These are phyloP conservation scores for Crotalus tigris DNA, from an alignment of 2,113 vertebrate species.

Conservation along the genomic window DNA sequence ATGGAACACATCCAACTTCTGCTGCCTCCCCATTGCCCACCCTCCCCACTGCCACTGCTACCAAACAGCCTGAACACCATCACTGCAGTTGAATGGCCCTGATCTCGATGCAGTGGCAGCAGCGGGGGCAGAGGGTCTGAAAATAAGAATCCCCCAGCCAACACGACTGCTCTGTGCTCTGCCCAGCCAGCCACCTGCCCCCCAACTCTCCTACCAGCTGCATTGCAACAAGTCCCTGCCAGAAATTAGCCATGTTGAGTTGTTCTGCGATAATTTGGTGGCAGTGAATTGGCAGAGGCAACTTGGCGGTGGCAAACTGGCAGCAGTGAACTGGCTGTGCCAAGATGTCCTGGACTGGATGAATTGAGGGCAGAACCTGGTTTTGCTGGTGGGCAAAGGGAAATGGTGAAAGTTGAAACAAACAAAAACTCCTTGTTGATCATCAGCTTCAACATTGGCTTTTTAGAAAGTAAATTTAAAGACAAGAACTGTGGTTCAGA, in stretches of 20 bases:
- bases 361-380: neutral
- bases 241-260: neutral
- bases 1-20: neutral
- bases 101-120: neutral
- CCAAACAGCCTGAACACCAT: neutral
- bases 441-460: neutral
- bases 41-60: neutral
- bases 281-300: neutral
- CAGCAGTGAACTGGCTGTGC: no score
- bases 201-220: neutral
- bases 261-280: neutral
- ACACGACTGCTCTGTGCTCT: neutral
- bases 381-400: neutral
- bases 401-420: neutral
- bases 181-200: accelerated
- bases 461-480: neutral
- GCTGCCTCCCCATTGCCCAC: neutral
- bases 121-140: neutral
- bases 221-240: neutral
- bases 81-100: neutral
- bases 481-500: neutral
- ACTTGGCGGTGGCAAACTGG: neutral
- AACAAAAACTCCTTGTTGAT: neutral
- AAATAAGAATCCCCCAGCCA: neutral
- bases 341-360: no score